Conservation (phyloP, 2,797 vertebrate genomes). For the Spheniscus humboldti region DNA sequence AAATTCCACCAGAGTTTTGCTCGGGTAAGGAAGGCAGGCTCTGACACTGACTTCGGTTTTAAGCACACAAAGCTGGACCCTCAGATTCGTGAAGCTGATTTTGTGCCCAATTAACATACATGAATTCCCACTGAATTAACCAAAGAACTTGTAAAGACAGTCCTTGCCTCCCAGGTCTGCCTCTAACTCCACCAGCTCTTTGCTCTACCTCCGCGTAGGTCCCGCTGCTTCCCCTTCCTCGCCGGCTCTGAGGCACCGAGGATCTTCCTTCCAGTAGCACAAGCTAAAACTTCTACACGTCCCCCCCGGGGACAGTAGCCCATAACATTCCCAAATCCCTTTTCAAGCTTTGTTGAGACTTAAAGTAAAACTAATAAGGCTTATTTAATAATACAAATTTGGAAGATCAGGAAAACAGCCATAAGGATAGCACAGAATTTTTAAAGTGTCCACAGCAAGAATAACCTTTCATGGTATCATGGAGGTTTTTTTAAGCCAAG, state of each 20-base stretch:
- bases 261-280: background rate
- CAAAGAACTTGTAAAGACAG: background rate
- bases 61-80: background rate
- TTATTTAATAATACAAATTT: background rate
- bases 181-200: background rate
- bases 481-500: slow-evolving; percentile 27
- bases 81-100: background rate
- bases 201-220: accelerated
- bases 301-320: background rate
- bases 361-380: background rate
- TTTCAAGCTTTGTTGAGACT: background rate
- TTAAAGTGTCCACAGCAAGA: slow-evolving; percentile 12
- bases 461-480: slow-evolving; percentile 21
- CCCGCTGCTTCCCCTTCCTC: background rate
- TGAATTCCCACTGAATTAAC: background rate
- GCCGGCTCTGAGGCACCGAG: background rate
- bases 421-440: background rate
- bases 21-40: background rate
- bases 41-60: background rate
- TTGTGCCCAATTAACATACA: background rate
- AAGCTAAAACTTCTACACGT: background rate
- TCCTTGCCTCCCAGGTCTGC: background rate
- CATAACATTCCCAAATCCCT: background rate
- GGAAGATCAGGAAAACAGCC: background rate
- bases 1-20: background rate